Conservation (phyloP, 2,888 invertebrate species). For the Heliconius aoede region DNA sequence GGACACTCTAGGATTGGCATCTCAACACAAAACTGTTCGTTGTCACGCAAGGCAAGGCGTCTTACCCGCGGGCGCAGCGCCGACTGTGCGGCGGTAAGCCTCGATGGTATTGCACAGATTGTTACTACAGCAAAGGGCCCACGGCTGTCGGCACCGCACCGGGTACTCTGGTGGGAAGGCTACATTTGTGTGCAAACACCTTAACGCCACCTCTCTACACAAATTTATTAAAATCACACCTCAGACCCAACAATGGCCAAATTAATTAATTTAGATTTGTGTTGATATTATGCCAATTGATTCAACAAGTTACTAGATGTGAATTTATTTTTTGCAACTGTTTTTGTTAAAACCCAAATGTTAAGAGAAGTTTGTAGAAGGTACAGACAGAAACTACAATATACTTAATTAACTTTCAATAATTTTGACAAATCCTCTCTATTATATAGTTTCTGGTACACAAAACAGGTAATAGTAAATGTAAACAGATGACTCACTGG, state of each 20-base stretch:
- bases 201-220: slow-evolving; percentile 80
- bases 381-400: slow-evolving; percentile 36
- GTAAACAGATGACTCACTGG: slow-evolving; percentile 85
- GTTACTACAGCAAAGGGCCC: slow-evolving; percentile 75
- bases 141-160: slow-evolving; percentile 69
- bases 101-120: slow-evolving; percentile 78
- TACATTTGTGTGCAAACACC: slow-evolving; percentile 82
- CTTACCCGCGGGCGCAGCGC: slow-evolving; percentile 72
- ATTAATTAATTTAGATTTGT: slow-evolving; percentile 57
- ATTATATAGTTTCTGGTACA: slow-evolving; percentile 16
- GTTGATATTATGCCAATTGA: slow-evolving; percentile 73
- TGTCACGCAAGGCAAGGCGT: slow-evolving; percentile 73
- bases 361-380: slow-evolving; percentile 35
- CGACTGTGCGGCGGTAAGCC: slow-evolving; percentile 66
- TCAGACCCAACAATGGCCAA: slow-evolving; percentile 48
- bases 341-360: slow-evolving; percentile 4
- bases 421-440: slow-evolving; percentile 32
- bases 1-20: slow-evolving; percentile 75
- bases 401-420: slow-evolving; percentile 20
- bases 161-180: slow-evolving; percentile 81
- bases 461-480: neutral
- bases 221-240: slow-evolving; percentile 64
- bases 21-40: slow-evolving; percentile 80
- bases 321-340: neutral
- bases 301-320: slow-evolving; percentile 33